Base-by-base conservation (phyloP, 2,888 invertebrate species). In the Glyphotaelius pellucidus region DNA sequence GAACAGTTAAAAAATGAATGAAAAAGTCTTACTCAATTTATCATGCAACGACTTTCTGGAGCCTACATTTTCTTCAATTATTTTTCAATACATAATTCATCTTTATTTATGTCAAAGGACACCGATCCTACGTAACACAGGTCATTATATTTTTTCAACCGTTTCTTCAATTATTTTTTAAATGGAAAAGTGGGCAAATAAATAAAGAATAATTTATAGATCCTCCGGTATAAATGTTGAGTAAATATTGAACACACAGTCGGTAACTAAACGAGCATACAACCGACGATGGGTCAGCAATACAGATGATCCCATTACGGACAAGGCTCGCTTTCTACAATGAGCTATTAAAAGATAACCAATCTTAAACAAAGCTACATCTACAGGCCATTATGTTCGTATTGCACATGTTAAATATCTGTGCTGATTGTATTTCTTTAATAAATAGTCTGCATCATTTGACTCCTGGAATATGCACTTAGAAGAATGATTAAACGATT, bases 271-370 rank as follows among this genome's bases (percentile, higher is more conserved):
- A 83, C 83, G 25, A 83, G 83, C 4, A 31, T 52, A 19, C 5
- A 87, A 31, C 47, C 25, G 86, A n/a, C 47, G 86, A 86, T 42
- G 31, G 87, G 31, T 47, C 52, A 87, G 42, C 87, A 47, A 52
- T 52, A 52, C 67, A 31, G 87, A 47, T 87, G 87, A 87, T 87
- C 87, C 52, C 52, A 47, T 30, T 31, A 47, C 42, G 30, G 52
- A 87, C 52, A 19, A 47, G 81, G 38, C 81, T 31, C 90, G 47
- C 67, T 80, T 90, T 42, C 47, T 32, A 90, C 90, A 90, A 90
- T 90, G 67, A 35, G 84, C 90, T 90, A 90, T 90, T 90, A 90
- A 90, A 90, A 84, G 90, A 90, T 90, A 90, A 90, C 84, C 31
- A 84, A 90, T 90, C 90, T 90, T 35, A 90, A 42, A 81, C 42